phyloP scores from a whole-genome alignment of 2,888 invertebrate genomes.

The Poecilus cupreus region DNA sequence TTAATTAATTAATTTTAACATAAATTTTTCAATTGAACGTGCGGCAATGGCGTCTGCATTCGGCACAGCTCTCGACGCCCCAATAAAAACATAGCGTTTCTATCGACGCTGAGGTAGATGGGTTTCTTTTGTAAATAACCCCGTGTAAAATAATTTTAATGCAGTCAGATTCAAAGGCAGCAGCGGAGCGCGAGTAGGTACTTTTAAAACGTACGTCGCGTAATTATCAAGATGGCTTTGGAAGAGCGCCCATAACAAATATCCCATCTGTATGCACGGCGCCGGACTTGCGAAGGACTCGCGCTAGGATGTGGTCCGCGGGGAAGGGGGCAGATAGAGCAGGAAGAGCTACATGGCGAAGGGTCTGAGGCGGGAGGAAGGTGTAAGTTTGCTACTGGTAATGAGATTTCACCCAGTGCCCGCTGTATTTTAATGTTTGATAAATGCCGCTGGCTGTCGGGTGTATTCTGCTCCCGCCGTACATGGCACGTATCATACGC shows the following conservation, averaged over 20 bases:
- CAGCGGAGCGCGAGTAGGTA: background rate
- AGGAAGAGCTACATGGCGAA: background rate
- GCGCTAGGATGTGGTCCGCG: background rate
- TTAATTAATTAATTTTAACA: too few species aligned
- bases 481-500: slow-evolving; percentile 14
- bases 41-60: background rate
- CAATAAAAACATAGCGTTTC: background rate
- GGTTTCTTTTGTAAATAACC: slow-evolving; percentile 24
- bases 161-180: slow-evolving; percentile 24
- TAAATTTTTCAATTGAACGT: too few species aligned
- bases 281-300: background rate
- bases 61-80: background rate
- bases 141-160: slow-evolving; percentile 28
- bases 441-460: slow-evolving; percentile 46
- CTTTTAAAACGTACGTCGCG: slow-evolving; percentile 29
- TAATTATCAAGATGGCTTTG: slow-evolving; percentile 47
- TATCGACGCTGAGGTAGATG: background rate
- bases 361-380: too few species aligned
- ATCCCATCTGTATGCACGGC: slow-evolving; percentile 44
- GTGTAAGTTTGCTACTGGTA: slow-evolving; percentile 46
- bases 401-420: slow-evolving; percentile 51
- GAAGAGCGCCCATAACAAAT: slow-evolving; percentile 40
- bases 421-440: slow-evolving; percentile 52
- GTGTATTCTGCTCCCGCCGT: background rate
- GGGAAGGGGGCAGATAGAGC: background rate